Evolutionary conservation across 2,113 vertebrate species (phyloP).

Genomic region (Columbina picui): DNA sequence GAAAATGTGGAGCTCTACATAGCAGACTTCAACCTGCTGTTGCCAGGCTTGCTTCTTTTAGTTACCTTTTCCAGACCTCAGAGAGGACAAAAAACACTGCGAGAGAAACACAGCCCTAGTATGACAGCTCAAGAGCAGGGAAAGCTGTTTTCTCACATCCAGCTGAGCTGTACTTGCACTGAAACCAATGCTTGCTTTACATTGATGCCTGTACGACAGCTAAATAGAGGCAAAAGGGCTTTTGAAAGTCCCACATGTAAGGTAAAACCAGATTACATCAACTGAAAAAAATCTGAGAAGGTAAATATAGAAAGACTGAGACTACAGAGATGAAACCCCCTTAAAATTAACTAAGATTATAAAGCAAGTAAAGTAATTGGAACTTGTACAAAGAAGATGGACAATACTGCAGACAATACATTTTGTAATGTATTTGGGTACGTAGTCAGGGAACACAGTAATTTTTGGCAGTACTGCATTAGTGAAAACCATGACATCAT

Average conservation of each 20-base stretch:
- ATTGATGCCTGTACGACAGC: not conserved
- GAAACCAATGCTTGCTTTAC: not conserved
- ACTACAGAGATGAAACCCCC: not conserved
- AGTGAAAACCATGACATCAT: not conserved
- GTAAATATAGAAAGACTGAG: not conserved
- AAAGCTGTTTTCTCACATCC: not conserved
- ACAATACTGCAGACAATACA: not conserved
- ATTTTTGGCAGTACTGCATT: not conserved
- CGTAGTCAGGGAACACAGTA: not conserved
- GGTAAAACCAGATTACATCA: not conserved
- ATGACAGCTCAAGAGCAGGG: not conserved
- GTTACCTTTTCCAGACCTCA: not conserved
- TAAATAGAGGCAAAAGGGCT: not conserved
- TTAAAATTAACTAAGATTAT: not conserved
- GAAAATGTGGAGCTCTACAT: not conserved
- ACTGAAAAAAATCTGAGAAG: not conserved
- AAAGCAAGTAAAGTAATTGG: not conserved
- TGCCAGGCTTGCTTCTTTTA: not conserved
- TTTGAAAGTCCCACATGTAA: not conserved
- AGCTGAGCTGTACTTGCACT: not conserved
- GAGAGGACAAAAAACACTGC: not conserved
- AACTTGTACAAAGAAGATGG: not conserved
- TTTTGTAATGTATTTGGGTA: not conserved
- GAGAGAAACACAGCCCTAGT: not conserved
- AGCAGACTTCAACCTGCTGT: not conserved